A percentile compares a stretch with the other conserved stretches of the same genome.
These are phyloP conservation scores for Rhabdophis nuchalis DNA, from an alignment of 2,797 vertebrate species.

Conservation along the genomic window DNA sequence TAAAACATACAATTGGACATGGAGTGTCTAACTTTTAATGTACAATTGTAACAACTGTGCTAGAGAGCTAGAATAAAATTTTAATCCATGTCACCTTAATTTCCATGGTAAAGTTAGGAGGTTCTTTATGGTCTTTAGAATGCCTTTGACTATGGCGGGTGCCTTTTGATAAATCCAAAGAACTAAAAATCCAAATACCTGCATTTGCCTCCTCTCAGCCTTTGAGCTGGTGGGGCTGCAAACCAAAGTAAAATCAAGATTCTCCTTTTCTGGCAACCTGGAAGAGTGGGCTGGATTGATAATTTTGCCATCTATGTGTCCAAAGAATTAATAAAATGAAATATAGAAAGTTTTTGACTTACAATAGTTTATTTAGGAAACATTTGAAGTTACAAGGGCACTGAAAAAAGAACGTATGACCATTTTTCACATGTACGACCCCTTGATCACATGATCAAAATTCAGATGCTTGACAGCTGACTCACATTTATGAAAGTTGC, in stretches of 20 bases:
- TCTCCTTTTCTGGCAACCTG: background rate
- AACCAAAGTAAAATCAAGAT: background rate
- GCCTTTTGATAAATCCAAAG: background rate
- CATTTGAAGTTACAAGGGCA: no score
- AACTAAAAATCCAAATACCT: background rate
- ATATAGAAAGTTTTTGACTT: background rate
- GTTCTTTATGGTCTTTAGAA: background rate
- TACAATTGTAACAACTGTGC: background rate
- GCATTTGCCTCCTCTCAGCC: background rate
- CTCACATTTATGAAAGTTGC: no score
- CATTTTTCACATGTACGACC: no score
- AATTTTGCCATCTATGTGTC: background rate
- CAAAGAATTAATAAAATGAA: background rate
- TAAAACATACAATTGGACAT: background rate
- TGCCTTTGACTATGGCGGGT: background rate
- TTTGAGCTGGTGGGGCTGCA: background rate
- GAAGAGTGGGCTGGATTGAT: background rate
- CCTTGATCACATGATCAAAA: no score
- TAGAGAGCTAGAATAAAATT: background rate
- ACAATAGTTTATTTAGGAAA: no score
- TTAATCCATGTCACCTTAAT: background rate
- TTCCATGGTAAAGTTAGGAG: background rate
- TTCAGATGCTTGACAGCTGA: no score
- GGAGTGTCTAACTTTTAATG: no score
- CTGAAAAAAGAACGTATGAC: no score